Evolutionary conservation across 2,113 vertebrate species (phyloP), one percentile per base, ranked within the genome.

Genomic region (Centrocercus urophasianus): DNA sequence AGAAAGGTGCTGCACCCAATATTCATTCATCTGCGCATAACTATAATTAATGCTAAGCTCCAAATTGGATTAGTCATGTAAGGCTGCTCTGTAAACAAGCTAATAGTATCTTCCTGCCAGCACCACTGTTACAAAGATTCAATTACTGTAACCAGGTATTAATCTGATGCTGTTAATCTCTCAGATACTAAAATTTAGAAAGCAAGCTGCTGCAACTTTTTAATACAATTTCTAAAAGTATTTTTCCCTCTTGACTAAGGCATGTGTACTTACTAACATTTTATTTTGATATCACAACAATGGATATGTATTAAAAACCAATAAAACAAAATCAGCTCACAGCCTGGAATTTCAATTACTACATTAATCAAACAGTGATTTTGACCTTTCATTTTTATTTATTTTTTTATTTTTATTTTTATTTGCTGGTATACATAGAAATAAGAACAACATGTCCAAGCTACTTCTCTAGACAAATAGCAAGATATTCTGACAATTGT

Each of bases 1-100:
- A 54, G 65, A 77, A 95, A 94, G 95, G 92, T 95, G 90, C 74
- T 83, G 73, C 63, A 88, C 77, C 85, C 93, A 82, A 13, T 89
- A 95, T 79, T 88, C 90, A 93, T 94, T 88, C 86, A 95, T 96
- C 95, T 96, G 82, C 1, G 1, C 1, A 0, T 52, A 67, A 77
- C 89, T 82, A 22, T 91, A 96, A 96, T 95, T 93, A 95, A 93
- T 93, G 86, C 79, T 93, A 92, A 96, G 83, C 85, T 83, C 86
- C 67, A 95, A 95, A 97, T 94, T 94, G 93, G 97, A 98, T 98
- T 97, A 97, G 95, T 88, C 88, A 94, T 80, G 92, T 95, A 91
- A 96, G 66, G 81, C 92, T 96, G 88, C 70, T 90, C 72, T 7
- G 3, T 84, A 97, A 97, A 93, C 87, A 95, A 93, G 89, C 92